A percentile compares a stretch with the other conserved stretches of the same genome.
Evolutionary conservation across 2,888 invertebrate species (phyloP).

Genomic region (Erebia palarica): DNA sequence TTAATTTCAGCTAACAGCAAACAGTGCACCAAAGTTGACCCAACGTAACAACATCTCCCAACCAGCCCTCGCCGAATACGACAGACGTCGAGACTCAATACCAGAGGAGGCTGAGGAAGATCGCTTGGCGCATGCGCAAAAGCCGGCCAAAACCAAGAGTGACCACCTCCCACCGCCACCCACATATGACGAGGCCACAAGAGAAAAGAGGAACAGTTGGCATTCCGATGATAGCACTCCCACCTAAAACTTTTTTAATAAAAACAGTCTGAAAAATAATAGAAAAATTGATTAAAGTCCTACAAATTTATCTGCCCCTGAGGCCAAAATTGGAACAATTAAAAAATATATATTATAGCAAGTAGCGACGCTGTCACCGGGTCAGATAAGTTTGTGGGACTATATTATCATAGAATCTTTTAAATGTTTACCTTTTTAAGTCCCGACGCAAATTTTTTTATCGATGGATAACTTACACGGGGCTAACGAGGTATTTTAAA

Average conservation of each 20-base stretch:
- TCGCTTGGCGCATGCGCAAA: conserved; percentile 55
- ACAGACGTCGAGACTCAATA: conserved; percentile 83
- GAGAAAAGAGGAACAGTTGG: conserved; percentile 77
- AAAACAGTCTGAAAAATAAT: not conserved
- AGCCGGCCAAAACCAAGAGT: conserved; percentile 66
- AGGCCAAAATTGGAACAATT: too few species aligned
- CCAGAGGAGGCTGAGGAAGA: conserved; percentile 83
- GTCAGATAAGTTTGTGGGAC: too few species aligned
- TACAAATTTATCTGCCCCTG: too few species aligned
- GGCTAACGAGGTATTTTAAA: too few species aligned
- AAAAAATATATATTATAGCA: too few species aligned
- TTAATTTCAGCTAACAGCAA: conserved; percentile 70
- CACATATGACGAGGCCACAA: conserved; percentile 69
- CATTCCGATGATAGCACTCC: conserved; percentile 77
- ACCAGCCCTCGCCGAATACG: conserved; percentile 82
- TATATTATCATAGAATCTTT: too few species aligned
- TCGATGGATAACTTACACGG: too few species aligned
- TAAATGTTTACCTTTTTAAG: too few species aligned
- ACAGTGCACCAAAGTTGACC: conserved; percentile 84
- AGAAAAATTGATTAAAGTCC: not conserved
- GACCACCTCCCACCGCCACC: conserved; percentile 69
- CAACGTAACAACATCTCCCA: conserved; percentile 84
- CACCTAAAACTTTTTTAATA: conserved; percentile 53
- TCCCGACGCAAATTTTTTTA: too few species aligned
- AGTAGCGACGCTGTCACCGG: too few species aligned